phyloP scores from a whole-genome alignment of 2,888 invertebrate species.

The Octodonta nipae region DNA sequence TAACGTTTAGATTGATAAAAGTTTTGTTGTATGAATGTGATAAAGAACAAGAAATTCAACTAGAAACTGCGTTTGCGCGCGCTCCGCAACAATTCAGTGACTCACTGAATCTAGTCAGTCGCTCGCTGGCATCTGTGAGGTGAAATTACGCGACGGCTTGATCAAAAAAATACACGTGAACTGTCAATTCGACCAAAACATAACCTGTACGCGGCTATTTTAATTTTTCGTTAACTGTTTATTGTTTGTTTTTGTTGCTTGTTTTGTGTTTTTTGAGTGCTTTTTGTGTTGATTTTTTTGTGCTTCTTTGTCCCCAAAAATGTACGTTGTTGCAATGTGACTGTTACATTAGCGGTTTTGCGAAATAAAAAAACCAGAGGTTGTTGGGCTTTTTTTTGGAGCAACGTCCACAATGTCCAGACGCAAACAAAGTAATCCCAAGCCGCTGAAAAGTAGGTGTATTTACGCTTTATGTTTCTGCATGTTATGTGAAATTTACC shows the following conservation, averaged over 20 bases:
- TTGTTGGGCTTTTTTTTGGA: too few species aligned
- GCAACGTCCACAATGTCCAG: slow-evolving; percentile 80
- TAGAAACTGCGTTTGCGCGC: neutral
- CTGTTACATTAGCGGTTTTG: too few species aligned
- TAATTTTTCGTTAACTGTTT: slow-evolving; percentile 8
- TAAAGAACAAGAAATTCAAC: too few species aligned
- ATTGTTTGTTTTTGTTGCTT: slow-evolving; percentile 18
- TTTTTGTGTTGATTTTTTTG: slow-evolving; percentile 16
- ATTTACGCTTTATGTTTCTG: slow-evolving; percentile 9
- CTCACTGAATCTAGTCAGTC: slow-evolving; percentile 15
- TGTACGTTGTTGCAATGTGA: too few species aligned
- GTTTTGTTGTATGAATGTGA: too few species aligned
- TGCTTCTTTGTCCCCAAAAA: slow-evolving; percentile 13
- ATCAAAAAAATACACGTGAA: slow-evolving; percentile 17
- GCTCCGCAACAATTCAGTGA: slow-evolving; percentile 1
- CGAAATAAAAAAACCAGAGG: too few species aligned
- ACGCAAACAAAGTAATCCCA: slow-evolving; percentile 90
- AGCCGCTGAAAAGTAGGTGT: slow-evolving; percentile 85
- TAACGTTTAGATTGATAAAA: too few species aligned
- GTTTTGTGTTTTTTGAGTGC: slow-evolving; percentile 18
- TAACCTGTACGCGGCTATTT: slow-evolving; percentile 12
- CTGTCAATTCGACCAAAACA: slow-evolving; percentile 18
- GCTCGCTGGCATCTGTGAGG: slow-evolving; percentile 21
- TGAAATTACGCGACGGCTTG: slow-evolving; percentile 18
- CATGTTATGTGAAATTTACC: slow-evolving; percentile 3